phyloP scores from a whole-genome alignment of 1,140 invertebrate species.

The Acromyrmex charruanus region DNA sequence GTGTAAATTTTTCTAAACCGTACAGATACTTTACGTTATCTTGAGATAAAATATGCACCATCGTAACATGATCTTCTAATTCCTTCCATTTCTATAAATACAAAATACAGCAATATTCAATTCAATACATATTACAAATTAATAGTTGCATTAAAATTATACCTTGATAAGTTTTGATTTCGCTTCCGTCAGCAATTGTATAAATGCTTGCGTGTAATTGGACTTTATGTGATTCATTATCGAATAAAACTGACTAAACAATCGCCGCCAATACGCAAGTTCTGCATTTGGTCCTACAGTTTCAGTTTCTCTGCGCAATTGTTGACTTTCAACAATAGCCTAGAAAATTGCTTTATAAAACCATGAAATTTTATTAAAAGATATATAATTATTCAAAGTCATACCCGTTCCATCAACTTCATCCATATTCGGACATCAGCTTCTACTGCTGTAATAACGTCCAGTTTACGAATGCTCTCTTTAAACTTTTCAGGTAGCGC shows the following conservation, averaged over 20 bases:
- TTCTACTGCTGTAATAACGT: constrained; percentile 87
- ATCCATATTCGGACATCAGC: constrained; percentile 88
- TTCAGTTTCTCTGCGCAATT: constrained; percentile 93
- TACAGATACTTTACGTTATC: constrained; percentile 97
- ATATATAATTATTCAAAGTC: constrained; percentile 2
- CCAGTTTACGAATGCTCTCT: constrained; percentile 84
- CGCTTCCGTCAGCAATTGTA: constrained; percentile 89
- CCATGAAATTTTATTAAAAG: background rate
- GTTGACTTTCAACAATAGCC: constrained; percentile 90
- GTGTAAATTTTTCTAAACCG: constrained; percentile 94
- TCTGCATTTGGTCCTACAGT: constrained; percentile 93
- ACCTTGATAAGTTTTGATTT: constrained; percentile 91
- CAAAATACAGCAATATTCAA: background rate
- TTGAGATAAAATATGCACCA: constrained; percentile 93
- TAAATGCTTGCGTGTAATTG: constrained; percentile 88
- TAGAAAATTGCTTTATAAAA: constrained; percentile 71
- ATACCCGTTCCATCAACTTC: constrained; percentile 89
- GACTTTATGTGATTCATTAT: constrained; percentile 93
- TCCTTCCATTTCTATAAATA: constrained; percentile 91
- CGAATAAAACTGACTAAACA: constrained; percentile 92
- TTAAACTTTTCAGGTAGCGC: constrained; percentile 85
- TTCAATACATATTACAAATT: background rate
- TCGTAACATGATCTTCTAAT: constrained; percentile 90
- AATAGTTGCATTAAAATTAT: constrained; percentile 53
- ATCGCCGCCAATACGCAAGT: constrained; percentile 93